Evolutionary conservation across 2,113 vertebrate genomes (phyloP).

Genomic region (Nipponia nippon): DNA sequence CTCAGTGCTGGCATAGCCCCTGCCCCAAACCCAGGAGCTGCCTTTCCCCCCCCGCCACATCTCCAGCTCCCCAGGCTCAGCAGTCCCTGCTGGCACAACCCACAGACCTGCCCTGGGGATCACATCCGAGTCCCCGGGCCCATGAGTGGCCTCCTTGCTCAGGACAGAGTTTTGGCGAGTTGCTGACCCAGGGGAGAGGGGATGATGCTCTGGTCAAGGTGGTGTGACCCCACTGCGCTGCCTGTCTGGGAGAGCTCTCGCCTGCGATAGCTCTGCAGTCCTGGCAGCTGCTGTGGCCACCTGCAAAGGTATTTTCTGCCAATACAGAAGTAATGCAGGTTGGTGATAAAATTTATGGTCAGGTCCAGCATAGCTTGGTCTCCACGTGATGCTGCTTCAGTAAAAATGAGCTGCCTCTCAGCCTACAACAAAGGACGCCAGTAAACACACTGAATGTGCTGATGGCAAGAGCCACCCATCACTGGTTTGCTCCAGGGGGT

Average conservation of each 20-base stretch:
- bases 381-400: neutral
- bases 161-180: neutral
- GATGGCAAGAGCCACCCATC: neutral
- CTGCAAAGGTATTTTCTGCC: neutral
- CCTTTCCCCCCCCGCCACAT: fast-evolving
- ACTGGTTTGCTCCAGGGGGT: too few species aligned
- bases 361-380: neutral
- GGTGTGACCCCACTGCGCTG: fast-evolving
- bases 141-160: neutral
- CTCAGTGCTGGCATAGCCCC: fast-evolving
- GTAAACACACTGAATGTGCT: neutral
- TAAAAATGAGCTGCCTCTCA: neutral
- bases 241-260: fast-evolving
- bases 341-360: neutral
- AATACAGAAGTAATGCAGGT: neutral
- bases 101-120: neutral
- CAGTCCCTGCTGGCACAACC: fast-evolving
- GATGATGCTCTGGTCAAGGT: neutral
- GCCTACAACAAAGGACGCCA: neutral
- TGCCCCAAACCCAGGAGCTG: fast-evolving
- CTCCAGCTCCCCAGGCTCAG: neutral
- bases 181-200: neutral
- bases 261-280: too few species aligned
- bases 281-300: fast-evolving
- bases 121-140: fast-evolving